Percentiles rank a stretch among this genome's conserved stretches.
Evolutionary conservation across 1,140 invertebrate species (phyloP).

Genomic region (Zaprionus ornatus): DNA sequence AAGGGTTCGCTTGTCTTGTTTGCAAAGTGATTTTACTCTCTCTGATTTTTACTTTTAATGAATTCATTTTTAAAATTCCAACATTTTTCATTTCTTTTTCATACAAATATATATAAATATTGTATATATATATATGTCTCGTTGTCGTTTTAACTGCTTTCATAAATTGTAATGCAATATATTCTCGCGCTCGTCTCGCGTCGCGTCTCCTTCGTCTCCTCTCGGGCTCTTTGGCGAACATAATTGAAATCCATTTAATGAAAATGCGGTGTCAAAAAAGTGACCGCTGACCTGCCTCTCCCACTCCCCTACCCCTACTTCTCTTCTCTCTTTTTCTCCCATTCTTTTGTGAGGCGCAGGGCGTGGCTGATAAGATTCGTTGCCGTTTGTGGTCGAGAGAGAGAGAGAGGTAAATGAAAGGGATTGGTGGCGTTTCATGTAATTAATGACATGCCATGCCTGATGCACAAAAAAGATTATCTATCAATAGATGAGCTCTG

Average conservation of each 20-base stretch:
- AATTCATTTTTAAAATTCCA: slow-evolving; percentile 70
- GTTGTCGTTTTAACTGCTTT: slow-evolving; percentile 62
- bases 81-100: slow-evolving; percentile 27
- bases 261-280: slow-evolving; percentile 73
- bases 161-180: slow-evolving; percentile 72
- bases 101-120: background rate
- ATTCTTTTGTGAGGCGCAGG: background rate
- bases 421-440: slow-evolving; percentile 35
- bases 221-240: slow-evolving; percentile 41
- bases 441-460: slow-evolving; percentile 74
- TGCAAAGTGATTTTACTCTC: slow-evolving; percentile 64
- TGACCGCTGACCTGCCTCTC: background rate
- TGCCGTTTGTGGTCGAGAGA: background rate
- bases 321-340: no score
- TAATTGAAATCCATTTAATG: slow-evolving; percentile 82
- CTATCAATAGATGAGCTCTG: slow-evolving; percentile 70
- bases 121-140: slow-evolving; percentile 8
- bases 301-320: background rate
- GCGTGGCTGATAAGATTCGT: slow-evolving; percentile 42
- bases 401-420: no score
- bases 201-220: slow-evolving; percentile 8
- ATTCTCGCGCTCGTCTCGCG: slow-evolving; percentile 26
- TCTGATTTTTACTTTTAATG: slow-evolving; percentile 81
- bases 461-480: slow-evolving; percentile 72
- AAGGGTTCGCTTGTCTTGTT: slow-evolving; percentile 71